Percentiles rank a stretch among this genome's conserved stretches.
Conservation (phyloP, 2,888 invertebrate genomes). For the Phalera bucephala region DNA sequence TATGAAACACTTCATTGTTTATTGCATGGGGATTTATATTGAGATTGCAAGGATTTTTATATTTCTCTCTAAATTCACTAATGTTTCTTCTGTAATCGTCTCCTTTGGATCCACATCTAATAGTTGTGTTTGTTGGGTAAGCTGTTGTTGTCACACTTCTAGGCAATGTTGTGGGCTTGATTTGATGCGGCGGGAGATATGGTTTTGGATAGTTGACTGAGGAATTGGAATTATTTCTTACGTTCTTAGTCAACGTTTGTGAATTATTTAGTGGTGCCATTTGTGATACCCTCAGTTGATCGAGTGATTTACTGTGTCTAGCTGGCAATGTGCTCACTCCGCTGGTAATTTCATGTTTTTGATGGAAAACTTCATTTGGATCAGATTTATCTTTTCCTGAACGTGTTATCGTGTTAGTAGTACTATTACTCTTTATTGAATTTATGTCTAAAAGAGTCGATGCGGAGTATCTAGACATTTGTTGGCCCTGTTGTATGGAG, state of each 20-base stretch:
- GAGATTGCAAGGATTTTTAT: constrained; percentile 80
- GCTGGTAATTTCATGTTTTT: constrained; percentile 69
- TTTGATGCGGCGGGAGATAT: constrained; percentile 65
- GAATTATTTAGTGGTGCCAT: constrained; percentile 58
- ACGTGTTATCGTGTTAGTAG: constrained; percentile 44
- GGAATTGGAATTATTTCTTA: constrained; percentile 65
- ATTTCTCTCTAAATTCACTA: constrained; percentile 85
- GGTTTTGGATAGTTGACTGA: constrained; percentile 76
- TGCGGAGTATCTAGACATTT: constrained; percentile 83
- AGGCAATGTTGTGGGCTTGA: constrained; percentile 76
- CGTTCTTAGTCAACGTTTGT: constrained; percentile 58
- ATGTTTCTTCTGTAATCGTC: constrained; percentile 84
- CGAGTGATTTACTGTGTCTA: constrained; percentile 91
- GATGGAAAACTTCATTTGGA: constrained; percentile 55
- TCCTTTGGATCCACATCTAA: constrained; percentile 69
- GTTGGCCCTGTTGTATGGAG: constrained; percentile 72
- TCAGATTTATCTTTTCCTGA: constrained; percentile 56
- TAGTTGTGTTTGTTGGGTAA: constrained; percentile 72
- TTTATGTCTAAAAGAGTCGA: constrained; percentile 81
- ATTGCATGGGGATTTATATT: constrained; percentile 55
- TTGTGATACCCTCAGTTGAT: constrained; percentile 86
- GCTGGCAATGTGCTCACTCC: constrained; percentile 85
- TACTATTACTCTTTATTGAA: constrained; percentile 45
- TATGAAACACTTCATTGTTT: constrained; percentile 75
- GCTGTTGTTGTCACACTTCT: constrained; percentile 75